These are phyloP conservation scores for Amiota minor DNA, from an alignment of 2,888 invertebrate species.

Conservation along the genomic window DNA sequence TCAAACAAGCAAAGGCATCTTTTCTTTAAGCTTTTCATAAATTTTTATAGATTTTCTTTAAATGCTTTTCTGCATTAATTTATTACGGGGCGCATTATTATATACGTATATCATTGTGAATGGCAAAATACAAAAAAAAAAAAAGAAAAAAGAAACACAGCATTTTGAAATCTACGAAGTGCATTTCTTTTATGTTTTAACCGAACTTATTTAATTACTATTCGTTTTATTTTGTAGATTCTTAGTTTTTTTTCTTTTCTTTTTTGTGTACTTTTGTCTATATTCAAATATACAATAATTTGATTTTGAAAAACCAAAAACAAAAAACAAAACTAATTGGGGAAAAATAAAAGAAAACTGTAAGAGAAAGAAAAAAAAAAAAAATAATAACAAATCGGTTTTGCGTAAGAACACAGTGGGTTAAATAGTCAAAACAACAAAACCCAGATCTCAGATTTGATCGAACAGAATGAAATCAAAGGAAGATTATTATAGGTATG, in stretches of 20 bases:
- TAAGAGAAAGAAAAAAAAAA: conserved; percentile 12
- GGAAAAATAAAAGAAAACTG: background rate
- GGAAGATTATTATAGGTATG: background rate
- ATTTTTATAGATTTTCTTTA: conserved; percentile 45
- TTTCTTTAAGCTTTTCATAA: conserved; percentile 32
- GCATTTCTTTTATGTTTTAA: no score
- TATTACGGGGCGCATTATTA: no score
- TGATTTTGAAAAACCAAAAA: background rate
- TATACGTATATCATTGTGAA: background rate
- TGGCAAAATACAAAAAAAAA: background rate
- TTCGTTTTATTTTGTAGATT: no score
- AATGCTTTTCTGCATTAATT: background rate
- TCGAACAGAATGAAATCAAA: background rate
- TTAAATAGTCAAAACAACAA: conserved; percentile 13
- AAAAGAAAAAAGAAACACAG: background rate
- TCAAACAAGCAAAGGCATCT: conserved; percentile 17
- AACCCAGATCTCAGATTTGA: no score
- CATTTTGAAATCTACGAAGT: no score
- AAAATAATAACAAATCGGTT: conserved; percentile 16
- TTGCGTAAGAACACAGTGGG: conserved; percentile 36
- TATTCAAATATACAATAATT: background rate
- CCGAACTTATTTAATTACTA: no score
- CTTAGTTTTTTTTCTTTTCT: no score
- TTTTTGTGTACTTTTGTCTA: no score
- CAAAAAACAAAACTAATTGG: background rate